phyloP scores from a whole-genome alignment of 2,797 vertebrate genomes.

The Benthosema pterotum region DNA sequence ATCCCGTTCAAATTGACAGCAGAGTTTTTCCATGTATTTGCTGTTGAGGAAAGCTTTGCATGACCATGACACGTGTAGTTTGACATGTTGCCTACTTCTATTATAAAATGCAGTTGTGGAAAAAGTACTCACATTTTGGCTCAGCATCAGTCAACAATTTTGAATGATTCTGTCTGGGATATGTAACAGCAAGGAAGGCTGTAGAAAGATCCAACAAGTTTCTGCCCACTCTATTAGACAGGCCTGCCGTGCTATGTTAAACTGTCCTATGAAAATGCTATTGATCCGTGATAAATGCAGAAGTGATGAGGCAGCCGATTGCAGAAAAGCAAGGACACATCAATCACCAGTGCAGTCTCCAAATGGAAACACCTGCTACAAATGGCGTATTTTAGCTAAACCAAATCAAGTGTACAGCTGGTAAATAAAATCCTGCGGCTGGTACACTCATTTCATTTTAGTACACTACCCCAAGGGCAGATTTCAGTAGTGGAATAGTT shows the following conservation, averaged over 20 bases:
- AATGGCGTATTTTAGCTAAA: background rate
- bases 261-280: background rate
- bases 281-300: constrained; percentile 1
- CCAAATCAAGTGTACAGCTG: background rate
- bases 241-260: background rate
- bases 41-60: too few relatives aligned
- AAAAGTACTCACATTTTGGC: too few relatives aligned
- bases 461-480: too few relatives aligned
- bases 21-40: too few relatives aligned
- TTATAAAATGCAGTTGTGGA: too few relatives aligned
- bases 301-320: background rate
- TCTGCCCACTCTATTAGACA: background rate
- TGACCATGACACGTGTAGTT: too few relatives aligned
- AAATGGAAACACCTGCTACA: background rate
- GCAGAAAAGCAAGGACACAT: background rate
- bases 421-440: background rate
- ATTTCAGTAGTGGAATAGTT: too few relatives aligned
- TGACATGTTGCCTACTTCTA: too few relatives aligned
- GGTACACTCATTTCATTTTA: background rate
- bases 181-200: too few relatives aligned
- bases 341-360: background rate
- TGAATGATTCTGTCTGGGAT: too few relatives aligned
- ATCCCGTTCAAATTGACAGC: too few relatives aligned
- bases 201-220: background rate
- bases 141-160: too few relatives aligned